These are phyloP conservation scores for Tragelaphus eurycerus DNA, from an alignment of 2,797 vertebrate genomes.

Conservation along the genomic window DNA sequence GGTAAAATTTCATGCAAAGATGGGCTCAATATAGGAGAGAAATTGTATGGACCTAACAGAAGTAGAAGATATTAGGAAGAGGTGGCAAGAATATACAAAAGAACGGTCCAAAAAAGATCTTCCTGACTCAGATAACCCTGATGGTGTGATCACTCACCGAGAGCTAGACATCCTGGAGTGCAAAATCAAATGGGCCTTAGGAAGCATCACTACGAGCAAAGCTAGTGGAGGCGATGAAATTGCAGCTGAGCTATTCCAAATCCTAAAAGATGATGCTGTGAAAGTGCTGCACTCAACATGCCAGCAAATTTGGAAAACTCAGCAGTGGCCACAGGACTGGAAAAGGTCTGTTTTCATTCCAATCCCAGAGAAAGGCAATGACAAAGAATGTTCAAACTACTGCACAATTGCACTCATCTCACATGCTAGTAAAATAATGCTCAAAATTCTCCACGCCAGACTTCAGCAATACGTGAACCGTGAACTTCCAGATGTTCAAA, in stretches of 20 bases:
- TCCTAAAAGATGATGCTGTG: background rate
- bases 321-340: background rate
- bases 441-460: background rate
- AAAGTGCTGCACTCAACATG: background rate
- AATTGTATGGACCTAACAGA: background rate
- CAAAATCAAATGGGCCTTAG: background rate
- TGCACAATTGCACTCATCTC: background rate
- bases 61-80: background rate
- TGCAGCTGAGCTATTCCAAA: background rate
- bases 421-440: background rate
- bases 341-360: background rate
- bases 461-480: background rate
- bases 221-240: background rate
- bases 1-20: background rate
- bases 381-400: background rate
- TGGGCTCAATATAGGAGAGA: background rate
- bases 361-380: background rate
- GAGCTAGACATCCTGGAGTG: background rate
- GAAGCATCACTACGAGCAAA: background rate
- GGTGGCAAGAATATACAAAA: background rate
- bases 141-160: background rate
- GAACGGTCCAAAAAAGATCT: background rate
- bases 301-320: background rate
- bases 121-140: background rate
- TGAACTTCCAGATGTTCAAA: background rate